Evolutionary conservation across 2,888 invertebrate genomes (phyloP), one percentile per base, ranked within the genome.

Genomic region (Lasius fuliginosus): DNA sequence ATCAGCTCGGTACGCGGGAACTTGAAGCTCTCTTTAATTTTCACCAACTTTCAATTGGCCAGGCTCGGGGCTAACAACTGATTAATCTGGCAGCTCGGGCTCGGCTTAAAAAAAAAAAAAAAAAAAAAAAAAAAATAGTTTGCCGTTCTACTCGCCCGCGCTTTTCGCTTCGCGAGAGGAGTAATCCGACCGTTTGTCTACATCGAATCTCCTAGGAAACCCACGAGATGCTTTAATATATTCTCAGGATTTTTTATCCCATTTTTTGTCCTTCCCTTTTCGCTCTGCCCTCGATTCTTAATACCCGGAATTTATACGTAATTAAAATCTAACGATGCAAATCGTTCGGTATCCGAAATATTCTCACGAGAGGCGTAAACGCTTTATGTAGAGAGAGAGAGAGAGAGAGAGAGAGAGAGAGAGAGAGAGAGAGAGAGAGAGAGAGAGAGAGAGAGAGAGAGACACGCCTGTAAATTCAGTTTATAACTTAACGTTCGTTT

Each of bases 171-270:
- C 83, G 82, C 71, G 62, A 60, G 33, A 65, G 69, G 71, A 71
- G 82, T 82, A 82, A 82, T 62, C 83, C 83, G 82, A 56, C 81
- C 83, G 82, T 84, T 69, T 83, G 81, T 81, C 83, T 75, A 68
- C 60, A 62, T 83, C 82, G 68, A 83, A 81, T 83, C 67, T 83
- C 83, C 60, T 40, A 82, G 68, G 68, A 82, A 82, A 81, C 71
- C 79, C 46, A 33, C 33, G 79, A 81, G 79, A 81, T 60, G 73
- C 73, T 81, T 81, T 81, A 73, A 81, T 81, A 73, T 81, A 79
- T 71, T 73, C 79, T 73, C 60, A n/a, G 27, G 23, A 12, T 79
- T 73, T 77, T 77, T 79, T 73, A 46, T 79, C 65, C 56, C 56
- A 15, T 4, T 58, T 46, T 60, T 46, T 18, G 15, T 33, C 23